Evolutionary conservation across 2,113 vertebrate species (phyloP).

Genomic region (Esox niger): DNA sequence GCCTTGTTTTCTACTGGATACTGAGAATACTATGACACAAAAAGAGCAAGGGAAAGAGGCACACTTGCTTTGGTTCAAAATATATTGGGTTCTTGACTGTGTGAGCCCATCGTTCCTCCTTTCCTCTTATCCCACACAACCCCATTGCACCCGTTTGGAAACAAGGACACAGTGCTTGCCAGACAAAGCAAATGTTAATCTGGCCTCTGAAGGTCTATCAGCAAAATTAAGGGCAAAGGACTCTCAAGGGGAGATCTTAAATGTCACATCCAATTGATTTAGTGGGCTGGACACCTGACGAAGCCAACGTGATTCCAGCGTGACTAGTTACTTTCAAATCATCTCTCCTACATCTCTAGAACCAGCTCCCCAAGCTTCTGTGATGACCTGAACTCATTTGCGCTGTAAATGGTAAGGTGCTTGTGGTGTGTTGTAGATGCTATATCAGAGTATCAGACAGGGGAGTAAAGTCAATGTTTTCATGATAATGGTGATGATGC

Average conservation of each 20-base stretch:
- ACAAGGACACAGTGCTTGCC: conserved; percentile 44
- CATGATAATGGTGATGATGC: background rate
- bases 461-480: too few species aligned
- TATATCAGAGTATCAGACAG: background rate
- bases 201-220: conserved; percentile 46
- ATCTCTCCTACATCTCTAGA: background rate
- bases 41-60: too few species aligned
- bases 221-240: conserved; percentile 48
- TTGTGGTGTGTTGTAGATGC: background rate
- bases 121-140: background rate
- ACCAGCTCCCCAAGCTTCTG: background rate
- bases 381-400: background rate
- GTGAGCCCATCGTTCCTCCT: background rate
- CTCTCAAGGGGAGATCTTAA: conserved; percentile 47
- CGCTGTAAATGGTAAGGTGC: too few species aligned
- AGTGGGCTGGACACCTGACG: conserved; percentile 41
- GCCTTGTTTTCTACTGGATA: too few species aligned
- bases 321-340: background rate
- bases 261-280: conserved; percentile 42
- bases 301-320: background rate
- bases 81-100: background rate
- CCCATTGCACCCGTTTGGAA: conserved; percentile 11
- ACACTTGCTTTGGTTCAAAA: too few species aligned
- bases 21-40: too few species aligned
- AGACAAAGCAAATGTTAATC: conserved; percentile 65